Evolutionary conservation across 2,888 invertebrate genomes (phyloP).

Genomic region (Melanostoma mellinum): DNA sequence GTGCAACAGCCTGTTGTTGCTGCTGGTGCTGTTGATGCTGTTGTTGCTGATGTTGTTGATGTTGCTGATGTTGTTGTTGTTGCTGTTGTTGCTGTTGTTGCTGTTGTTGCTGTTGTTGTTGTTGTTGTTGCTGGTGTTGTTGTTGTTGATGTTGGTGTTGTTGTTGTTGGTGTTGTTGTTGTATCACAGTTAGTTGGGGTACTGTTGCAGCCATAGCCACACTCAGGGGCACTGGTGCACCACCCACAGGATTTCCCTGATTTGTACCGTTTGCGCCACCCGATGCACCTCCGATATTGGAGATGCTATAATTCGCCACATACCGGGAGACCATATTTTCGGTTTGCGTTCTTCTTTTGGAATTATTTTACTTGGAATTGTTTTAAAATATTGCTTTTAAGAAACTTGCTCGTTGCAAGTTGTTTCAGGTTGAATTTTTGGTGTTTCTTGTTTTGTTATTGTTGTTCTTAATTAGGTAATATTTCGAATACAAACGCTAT

Average conservation of each 20-base stretch:
- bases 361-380: constrained; percentile 54
- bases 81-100: constrained; percentile 41
- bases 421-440: not conserved
- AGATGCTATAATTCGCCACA: constrained; percentile 59
- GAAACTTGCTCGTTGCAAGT: constrained; percentile 30
- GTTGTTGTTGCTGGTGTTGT: constrained; percentile 48
- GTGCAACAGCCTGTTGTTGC: constrained; percentile 18
- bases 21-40: constrained; percentile 29
- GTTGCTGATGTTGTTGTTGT: constrained; percentile 24
- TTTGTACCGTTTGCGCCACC: constrained; percentile 67
- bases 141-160: constrained; percentile 50
- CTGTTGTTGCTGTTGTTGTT: constrained; percentile 44
- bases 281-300: constrained; percentile 54
- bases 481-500: constrained; percentile 19
- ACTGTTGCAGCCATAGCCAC: constrained; percentile 65
- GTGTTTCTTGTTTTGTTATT: not conserved
- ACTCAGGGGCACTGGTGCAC: constrained; percentile 55
- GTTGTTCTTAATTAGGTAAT: constrained; percentile 7
- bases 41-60: constrained; percentile 37
- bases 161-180: constrained; percentile 65
- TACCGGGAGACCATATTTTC: constrained; percentile 64
- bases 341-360: constrained; percentile 29
- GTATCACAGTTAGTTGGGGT: constrained; percentile 71
- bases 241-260: constrained; percentile 64
- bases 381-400: constrained; percentile 67